Base-by-base conservation (phyloP, 2,888 invertebrate genomes). In the Netelia fuscicornis region DNA sequence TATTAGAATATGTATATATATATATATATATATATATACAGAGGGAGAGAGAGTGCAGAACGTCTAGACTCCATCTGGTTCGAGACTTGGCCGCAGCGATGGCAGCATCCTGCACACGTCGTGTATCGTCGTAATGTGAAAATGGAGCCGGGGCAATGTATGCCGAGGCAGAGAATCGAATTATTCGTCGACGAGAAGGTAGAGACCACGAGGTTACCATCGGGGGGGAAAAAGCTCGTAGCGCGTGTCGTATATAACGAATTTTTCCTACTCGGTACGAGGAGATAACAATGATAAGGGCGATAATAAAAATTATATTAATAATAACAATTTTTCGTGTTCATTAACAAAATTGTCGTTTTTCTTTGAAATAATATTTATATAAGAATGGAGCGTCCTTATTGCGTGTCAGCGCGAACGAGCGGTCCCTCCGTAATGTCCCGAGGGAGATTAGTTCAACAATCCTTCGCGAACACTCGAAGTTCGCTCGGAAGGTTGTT, bases 171-270 rank as follows among this genome's bases (percentile, higher is more conserved):
- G 78, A 58, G 74, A 60, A 84, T 75, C 13, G 78, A 81, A 84
- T 84, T 84, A 81, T 84, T 81, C 58, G 37, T 56, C 70, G 70
- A 70, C 6, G 84, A 78, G 68, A 78, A 58, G 74, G 75, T 81
- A 84, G 85, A 78, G 23, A 64, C 6, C 52, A 17, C 58, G 78
- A 78, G 64, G 17, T 85, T 82, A 85, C 78, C 85, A 85, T 58
- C 85, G 23, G 70, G 54, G 54, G 0, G 48, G 25, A 52, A 56
- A 37, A 58, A 11, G 23, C n/a, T 25, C 62, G 62, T 25, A 25
- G n/a, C 20, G 44, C 2, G 48, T 48, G 11, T 48, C 13, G 10
- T 2, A 48, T 48, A 48, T 48, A 48, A 48, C 2, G 48, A 48
- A 11, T 13, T 48, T 13, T 48, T 48, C 13, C 11, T 5, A 30